A percentile compares a stretch with the other conserved stretches of the same genome.
phyloP scores from a whole-genome alignment of 92 coral and sea anemone species.

The Phymanthus crucifer region DNA sequence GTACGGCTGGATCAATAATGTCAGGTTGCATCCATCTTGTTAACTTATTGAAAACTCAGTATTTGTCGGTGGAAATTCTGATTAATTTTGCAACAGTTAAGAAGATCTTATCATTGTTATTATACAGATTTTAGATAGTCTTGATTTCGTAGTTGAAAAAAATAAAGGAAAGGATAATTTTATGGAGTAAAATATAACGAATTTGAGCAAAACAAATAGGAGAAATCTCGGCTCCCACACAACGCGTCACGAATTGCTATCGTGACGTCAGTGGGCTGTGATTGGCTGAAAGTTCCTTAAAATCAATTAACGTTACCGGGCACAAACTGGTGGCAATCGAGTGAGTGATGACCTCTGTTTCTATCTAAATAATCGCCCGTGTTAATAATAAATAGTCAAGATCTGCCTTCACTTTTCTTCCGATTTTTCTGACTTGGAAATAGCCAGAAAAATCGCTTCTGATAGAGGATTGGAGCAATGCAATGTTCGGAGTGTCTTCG shows the following conservation, averaged over 20 bases:
- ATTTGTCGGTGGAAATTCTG: neutral
- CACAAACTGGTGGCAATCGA: slow-evolving; percentile 74
- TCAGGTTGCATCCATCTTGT: neutral
- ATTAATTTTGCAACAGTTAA: neutral
- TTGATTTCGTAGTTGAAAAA: neutral
- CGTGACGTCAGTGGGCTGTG: slow-evolving; percentile 63
- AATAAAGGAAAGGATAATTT: neutral
- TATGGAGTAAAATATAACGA: neutral
- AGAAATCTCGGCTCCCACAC: neutral
- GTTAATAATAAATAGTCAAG: slow-evolving; percentile 73
- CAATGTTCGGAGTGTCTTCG: slow-evolving; percentile 86
- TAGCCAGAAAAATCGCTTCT: slow-evolving; percentile 46
- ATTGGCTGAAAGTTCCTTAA: slow-evolving; percentile 62
- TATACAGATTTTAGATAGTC: neutral
- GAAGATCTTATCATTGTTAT: neutral
- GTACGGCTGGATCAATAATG: neutral
- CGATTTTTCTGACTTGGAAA: slow-evolving; percentile 58
- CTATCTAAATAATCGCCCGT: slow-evolving; percentile 67
- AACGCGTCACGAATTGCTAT: neutral
- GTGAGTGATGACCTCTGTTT: slow-evolving; percentile 72
- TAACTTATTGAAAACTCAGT: neutral
- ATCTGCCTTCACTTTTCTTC: slow-evolving; percentile 46
- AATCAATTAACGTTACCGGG: slow-evolving; percentile 72
- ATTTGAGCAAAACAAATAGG: neutral
- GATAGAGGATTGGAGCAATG: slow-evolving; percentile 87